Evolutionary conservation across 2,797 vertebrate genomes (phyloP).

Genomic region (Hydrolagus colliei): DNA sequence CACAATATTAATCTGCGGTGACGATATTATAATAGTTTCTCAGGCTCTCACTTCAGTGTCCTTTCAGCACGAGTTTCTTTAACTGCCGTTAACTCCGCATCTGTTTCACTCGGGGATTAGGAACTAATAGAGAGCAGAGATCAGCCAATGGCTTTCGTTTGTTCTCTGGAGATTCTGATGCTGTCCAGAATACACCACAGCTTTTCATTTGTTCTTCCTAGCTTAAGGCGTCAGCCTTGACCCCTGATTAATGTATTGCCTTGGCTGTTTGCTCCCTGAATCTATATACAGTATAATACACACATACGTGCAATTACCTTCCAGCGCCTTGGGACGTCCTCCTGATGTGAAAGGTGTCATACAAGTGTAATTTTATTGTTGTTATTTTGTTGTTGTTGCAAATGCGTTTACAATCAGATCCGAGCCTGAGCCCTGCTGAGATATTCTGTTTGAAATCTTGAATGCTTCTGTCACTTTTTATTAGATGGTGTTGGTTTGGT

Average conservation of each 20-base stretch:
- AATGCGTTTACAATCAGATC: neutral
- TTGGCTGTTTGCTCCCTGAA: neutral
- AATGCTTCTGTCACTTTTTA: constrained; percentile 4
- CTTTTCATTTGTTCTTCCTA: constrained; percentile 1
- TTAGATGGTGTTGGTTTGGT: neutral
- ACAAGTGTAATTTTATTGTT: too few species aligned
- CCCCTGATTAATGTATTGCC: neutral
- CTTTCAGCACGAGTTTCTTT: neutral
- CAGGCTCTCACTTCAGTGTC: neutral
- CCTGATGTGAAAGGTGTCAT: too few species aligned
- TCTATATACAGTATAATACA: neutral
- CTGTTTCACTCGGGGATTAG: neutral
- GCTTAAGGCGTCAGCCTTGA: neutral
- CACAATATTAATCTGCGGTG: neutral
- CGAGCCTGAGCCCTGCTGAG: neutral
- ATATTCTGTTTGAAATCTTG: neutral
- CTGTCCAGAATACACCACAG: neutral
- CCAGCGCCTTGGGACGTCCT: too few species aligned
- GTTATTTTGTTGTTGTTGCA: too few species aligned
- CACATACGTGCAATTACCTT: too few species aligned
- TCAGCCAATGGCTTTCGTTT: neutral
- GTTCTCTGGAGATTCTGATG: constrained; percentile 17
- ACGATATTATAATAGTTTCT: neutral
- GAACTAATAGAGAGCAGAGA: neutral
- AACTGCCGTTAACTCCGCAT: neutral